Percentiles rank a stretch among this genome's conserved stretches.
phyloP scores from a whole-genome alignment of 2,888 invertebrate species.

The Isotomurus palustris region DNA sequence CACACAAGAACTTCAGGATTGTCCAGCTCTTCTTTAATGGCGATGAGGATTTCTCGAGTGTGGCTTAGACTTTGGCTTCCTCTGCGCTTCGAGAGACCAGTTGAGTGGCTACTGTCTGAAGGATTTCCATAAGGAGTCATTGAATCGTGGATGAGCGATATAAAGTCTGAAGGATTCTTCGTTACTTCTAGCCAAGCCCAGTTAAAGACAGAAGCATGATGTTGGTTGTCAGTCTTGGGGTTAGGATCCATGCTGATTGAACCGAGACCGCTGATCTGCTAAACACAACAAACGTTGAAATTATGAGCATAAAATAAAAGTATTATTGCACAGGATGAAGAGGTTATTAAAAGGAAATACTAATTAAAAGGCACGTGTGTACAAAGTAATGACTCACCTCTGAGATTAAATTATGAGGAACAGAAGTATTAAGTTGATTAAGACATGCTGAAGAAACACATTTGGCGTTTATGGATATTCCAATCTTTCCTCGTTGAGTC shows the following conservation, averaged over 20 bases:
- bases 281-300: no score
- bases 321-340: no score
- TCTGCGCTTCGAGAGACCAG: not conserved
- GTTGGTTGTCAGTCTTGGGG: not conserved
- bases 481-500: slow-evolving; percentile 38
- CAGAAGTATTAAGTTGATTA: not conserved
- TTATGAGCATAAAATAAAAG: no score
- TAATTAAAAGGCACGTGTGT: no score
- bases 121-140: not conserved
- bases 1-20: slow-evolving; percentile 20
- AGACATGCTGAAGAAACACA: not conserved
- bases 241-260: no score
- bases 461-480: slow-evolving; percentile 38
- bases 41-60: slow-evolving; percentile 6
- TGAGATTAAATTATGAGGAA: no score
- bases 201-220: not conserved
- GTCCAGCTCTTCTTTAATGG: slow-evolving; percentile 10
- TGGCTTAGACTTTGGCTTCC: not conserved
- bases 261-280: no score
- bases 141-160: not conserved
- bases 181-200: not conserved
- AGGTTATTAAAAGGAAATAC: no score
- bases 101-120: not conserved
- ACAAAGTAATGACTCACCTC: no score
- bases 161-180: not conserved